Evolutionary conservation across 2,888 invertebrate species (phyloP), one percentile per base, ranked within the genome.

Genomic region (Crocallis elinguaria): DNA sequence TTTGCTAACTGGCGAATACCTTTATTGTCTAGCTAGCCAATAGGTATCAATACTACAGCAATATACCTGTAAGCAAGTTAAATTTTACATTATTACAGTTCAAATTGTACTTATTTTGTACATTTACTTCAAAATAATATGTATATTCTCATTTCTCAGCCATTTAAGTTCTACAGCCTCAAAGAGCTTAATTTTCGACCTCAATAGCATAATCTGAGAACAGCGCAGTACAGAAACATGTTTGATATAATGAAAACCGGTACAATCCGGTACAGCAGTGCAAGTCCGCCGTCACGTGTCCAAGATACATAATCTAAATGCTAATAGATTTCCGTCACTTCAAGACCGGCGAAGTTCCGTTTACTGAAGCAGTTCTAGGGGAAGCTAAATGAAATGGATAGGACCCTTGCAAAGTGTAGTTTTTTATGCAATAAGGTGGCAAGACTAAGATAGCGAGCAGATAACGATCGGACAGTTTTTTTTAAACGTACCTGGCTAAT

Each of bases 271-370:
- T 38, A 38, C 32, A 12, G 27, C 35, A 23, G 29, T 45, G 44
- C 49, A 49, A 36, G 32, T 39, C 35, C 50, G 66, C 49, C 71
- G 65, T 67, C 79, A 78, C 76, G 79, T 82, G 80, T 77, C 65
- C 63, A 61, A 63, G 67, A 75, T 72, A 79, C 77, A 85, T 85
- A 83, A 87, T 87, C 85, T 87, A 87, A 82, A 87, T 87, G 86
- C 84, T 84, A 87, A 87, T 87, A 82, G 74, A 73, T 81, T 76
- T 67, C 67, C 75, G 79, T 79, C 79, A 78, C 61, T 44, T 63
- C 59, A 49, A 56, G 61, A 70, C 69, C 64, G 69, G 14, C 30
- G 37, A 9, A 38, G 42, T 48, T 23, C 16, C 3, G 52, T 46
- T 38, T 37, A 30, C 25, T 32, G 32, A 36, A 27, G 30, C 45